Percentiles rank a stretch among this genome's conserved stretches.
Evolutionary conservation across 2,113 vertebrate species (phyloP).

Genomic region (Verasper variegatus): DNA sequence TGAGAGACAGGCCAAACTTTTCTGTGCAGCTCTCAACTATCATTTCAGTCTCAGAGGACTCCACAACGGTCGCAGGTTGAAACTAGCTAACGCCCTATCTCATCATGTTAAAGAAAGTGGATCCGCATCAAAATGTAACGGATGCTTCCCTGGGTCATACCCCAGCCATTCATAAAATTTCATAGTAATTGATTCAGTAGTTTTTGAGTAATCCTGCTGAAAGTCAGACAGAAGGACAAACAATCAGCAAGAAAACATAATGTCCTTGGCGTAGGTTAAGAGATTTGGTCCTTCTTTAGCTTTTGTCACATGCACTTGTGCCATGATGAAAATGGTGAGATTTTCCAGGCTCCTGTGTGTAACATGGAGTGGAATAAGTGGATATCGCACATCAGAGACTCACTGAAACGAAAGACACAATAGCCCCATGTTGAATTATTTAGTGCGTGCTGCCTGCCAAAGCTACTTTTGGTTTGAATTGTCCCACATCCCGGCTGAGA

Average conservation of each 20-base stretch:
- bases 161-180: not conserved
- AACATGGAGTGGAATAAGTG: conserved; percentile 17
- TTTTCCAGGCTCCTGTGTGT: conserved; percentile 7
- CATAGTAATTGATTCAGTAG: not conserved
- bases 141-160: not conserved
- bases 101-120: too few relatives aligned
- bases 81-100: too few relatives aligned
- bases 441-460: conserved; percentile 19
- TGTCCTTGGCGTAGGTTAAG: too few relatives aligned
- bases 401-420: conserved; percentile 35
- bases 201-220: not conserved
- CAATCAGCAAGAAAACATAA: too few relatives aligned
- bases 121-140: too few relatives aligned
- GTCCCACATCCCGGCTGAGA: not conserved
- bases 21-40: conserved; percentile 2
- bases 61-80: not conserved
- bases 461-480: conserved; percentile 30
- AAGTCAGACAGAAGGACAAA: not conserved
- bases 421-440: conserved; percentile 46
- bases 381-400: not conserved
- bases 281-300: conserved; percentile 9
- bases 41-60: not conserved
- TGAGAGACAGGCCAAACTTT: conserved; percentile 18
- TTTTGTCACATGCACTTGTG: conserved; percentile 4
- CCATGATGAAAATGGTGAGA: conserved; percentile 13